These are phyloP conservation scores for Falco berigora DNA, from an alignment of 2,797 vertebrate species.

Conservation along the genomic window DNA sequence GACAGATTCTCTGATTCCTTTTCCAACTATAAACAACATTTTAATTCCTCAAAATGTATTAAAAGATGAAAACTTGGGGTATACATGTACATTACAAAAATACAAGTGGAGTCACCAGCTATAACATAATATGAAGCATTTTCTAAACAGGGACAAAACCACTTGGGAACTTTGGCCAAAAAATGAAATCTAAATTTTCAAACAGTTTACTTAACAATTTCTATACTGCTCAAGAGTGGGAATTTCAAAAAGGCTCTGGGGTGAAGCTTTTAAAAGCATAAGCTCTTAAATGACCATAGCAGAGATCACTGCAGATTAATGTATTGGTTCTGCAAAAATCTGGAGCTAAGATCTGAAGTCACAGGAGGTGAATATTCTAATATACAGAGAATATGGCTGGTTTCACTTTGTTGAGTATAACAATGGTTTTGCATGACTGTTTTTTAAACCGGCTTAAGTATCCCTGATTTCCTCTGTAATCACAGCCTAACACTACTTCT, in stretches of 20 bases:
- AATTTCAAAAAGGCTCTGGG: background rate
- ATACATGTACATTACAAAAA: background rate
- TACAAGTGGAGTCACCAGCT: background rate
- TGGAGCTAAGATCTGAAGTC: background rate
- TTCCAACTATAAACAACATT: background rate
- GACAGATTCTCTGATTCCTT: background rate
- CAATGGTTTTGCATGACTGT: background rate
- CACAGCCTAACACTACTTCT: background rate
- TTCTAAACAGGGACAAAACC: background rate
- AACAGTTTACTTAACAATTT: background rate
- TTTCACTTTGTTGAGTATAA: background rate
- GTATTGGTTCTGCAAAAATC: background rate
- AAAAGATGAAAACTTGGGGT: background rate
- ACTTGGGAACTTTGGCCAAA: background rate
- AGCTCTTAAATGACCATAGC: background rate
- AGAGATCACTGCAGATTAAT: background rate
- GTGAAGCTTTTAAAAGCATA: background rate
- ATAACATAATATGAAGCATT: background rate
- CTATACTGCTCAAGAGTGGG: background rate
- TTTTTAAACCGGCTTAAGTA: background rate
- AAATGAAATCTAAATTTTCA: background rate
- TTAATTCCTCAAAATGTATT: background rate
- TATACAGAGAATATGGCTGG: background rate
- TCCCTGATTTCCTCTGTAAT: background rate
- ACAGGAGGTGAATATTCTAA: background rate